Conservation (phyloP, 2,113 vertebrate genomes). For the Eclectus roratus region DNA sequence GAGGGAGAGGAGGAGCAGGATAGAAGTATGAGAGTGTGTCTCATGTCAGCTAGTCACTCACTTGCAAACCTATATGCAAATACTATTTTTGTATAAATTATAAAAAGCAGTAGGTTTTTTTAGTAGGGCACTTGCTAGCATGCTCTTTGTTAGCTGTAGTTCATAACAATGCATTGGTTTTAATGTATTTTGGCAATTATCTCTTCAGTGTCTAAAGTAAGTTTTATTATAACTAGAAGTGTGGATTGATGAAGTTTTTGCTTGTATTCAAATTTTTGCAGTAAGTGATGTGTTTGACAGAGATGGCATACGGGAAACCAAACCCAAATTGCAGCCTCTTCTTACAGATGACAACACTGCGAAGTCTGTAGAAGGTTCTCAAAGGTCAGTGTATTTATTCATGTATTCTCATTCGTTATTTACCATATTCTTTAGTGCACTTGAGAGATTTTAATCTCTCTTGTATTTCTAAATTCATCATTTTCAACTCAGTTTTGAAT, state of each 20-base stretch:
- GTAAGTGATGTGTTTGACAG: not conserved
- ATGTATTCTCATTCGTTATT: not conserved
- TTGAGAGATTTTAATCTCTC: not conserved
- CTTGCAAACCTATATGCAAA: not conserved
- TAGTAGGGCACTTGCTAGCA: not conserved
- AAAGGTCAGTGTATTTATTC: constrained; percentile 49
- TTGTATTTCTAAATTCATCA: not conserved
- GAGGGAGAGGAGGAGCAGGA: not conserved
- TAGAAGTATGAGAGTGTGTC: not conserved
- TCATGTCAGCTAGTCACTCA: not conserved
- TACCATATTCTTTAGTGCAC: not conserved
- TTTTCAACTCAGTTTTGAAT: not conserved
- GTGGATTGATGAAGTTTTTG: not conserved
- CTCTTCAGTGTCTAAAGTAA: not conserved
- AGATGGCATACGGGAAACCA: not conserved
- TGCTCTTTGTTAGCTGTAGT: not conserved
- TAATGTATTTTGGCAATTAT: not conserved
- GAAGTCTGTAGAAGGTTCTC: not conserved
- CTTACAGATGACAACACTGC: not conserved
- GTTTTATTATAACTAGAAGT: not conserved
- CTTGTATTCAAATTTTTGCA: constrained; percentile 26
- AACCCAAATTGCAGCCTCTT: not conserved
- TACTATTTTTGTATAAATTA: not conserved
- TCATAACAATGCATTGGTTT: not conserved
- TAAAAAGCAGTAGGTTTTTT: not conserved